Base-by-base conservation (phyloP, 2,113 vertebrate species). In the Coryphaenoides rupestris region DNA sequence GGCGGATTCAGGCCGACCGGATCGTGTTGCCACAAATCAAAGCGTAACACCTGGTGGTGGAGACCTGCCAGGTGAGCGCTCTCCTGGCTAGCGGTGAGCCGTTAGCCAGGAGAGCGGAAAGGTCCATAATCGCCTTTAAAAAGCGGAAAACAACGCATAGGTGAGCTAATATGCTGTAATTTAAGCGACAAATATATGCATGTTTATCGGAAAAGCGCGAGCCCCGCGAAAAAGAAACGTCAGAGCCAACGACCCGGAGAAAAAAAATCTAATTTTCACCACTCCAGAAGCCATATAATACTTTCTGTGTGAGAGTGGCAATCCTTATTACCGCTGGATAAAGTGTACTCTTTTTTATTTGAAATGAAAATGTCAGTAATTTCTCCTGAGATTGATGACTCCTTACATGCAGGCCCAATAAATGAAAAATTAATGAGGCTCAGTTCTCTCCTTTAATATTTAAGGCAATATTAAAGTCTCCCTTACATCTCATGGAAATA, bases 321-420 rank as follows among this genome's bases (percentile, higher is more conserved):
- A 90, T 91, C 89, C 87, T 82, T 87, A 89, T 89, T 90, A 88
- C 89, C 71, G 79, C 88, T 89, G 87, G 88, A 90, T 91, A 90
- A 92, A 91, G 90, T 91, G 91, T 88, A 90, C 88, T 89, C 88
- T 91, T 91, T 92, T 92, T 90, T 90, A 90, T 91, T 91, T 90
- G 86, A 92, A 91, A 90, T 90, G 89, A 92, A 92, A 91, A 92
- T 90, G 90, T 91, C 89, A 90, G 90, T 91, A 90, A 91, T 92
- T 91, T 92, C 87, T 90, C 84, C 83, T 70, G 84, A 89, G 89
- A 92, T 92, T 88, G 86, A 92, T 91, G 89, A 88, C 84, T 88
- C 84, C 89, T 89, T 87, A 84, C 90, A 87, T 80, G 76, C 86
- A 78, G 89, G 89, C 82, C 90, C 90, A 91, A 90, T 92, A 91